Evolutionary conservation across 2,888 invertebrate species (phyloP).

Genomic region (Microctonus brassicae): DNA sequence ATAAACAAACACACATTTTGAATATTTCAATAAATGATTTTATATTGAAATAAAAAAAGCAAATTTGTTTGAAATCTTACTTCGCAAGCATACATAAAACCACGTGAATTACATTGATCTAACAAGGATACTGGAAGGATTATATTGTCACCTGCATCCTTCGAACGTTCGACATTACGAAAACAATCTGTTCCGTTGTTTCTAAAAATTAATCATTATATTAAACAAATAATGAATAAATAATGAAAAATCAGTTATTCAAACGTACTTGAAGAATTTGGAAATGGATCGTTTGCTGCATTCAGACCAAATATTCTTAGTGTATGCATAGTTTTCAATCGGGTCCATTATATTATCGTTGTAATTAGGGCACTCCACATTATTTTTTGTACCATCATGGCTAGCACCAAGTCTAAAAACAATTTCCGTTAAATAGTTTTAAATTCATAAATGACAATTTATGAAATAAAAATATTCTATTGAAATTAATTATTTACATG

Average conservation of each 20-base stretch:
- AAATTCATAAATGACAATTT: not conserved
- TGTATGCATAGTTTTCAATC: not conserved
- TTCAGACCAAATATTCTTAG: not conserved
- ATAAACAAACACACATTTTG: not conserved
- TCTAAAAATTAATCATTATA: not conserved
- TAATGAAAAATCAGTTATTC: not conserved
- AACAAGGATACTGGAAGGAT: not conserved
- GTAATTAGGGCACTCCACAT: not conserved
- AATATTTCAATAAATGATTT: not conserved
- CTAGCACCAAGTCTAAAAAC: not conserved
- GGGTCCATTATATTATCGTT: not conserved
- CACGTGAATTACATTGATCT: not conserved
- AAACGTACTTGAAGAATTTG: not conserved
- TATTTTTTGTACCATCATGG: not conserved
- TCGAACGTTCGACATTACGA: not conserved
- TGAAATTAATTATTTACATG: not conserved
- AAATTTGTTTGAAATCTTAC: not conserved
- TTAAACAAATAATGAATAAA: not conserved
- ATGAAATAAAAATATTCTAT: not conserved
- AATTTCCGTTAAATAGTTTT: not conserved
- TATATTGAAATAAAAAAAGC: not conserved
- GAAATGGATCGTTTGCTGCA: constrained; percentile 3
- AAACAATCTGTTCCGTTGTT: not conserved
- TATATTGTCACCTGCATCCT: not conserved
- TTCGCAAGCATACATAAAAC: not conserved